Evolutionary conservation across 2,888 invertebrate genomes (phyloP), one percentile per base, ranked within the genome.

Genomic region (Pristionchus maxplancki): DNA sequence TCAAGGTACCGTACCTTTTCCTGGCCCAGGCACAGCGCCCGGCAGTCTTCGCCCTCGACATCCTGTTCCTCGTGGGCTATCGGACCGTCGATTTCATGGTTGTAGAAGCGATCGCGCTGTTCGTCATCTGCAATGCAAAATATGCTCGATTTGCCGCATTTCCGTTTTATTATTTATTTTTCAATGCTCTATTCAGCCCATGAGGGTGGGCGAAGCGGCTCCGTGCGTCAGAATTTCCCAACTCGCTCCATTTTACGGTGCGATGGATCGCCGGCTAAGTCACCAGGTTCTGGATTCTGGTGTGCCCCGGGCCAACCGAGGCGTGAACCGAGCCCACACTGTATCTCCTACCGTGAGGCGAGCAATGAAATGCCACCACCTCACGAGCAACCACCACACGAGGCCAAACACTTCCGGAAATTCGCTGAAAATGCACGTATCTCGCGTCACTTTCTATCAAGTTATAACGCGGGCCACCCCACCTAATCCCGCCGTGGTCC

Each of bases 61-160:
- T 89, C 84, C 58, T 89, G 74, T 0, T 86, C 89, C 81, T 89
- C 89, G 64, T 87, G 48, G 20, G 89, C 74, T 24, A 91, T 83
- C 11, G 89, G 90, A 17, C 91, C 91, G 53, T 88, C 89, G 44
- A 91, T 89, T 11, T 89, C 89, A 85, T 91, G 91, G 89, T 91
- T 89, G 86, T 89, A 89, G 85, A 91, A 89, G 64, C 90, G 89
- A 84, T 91, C 89, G 24, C 91, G 90, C 83, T 88, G 88, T 48
- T 89, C 89, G 78, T 91, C 91, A 86, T 90, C 90, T 91, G 90
- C 86, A 89, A 85, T n/a, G 40, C 40, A 78, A 44, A 78, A 37
- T 34, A 31, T 28, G 58, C 58, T 62, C 58, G 8, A n/a, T 9
- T 64, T 31, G 31, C 34, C 28, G 31, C 8, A 13, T 31, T 64